Base-by-base conservation (phyloP, 2,888 invertebrate species). In the Xestia xanthographa region DNA sequence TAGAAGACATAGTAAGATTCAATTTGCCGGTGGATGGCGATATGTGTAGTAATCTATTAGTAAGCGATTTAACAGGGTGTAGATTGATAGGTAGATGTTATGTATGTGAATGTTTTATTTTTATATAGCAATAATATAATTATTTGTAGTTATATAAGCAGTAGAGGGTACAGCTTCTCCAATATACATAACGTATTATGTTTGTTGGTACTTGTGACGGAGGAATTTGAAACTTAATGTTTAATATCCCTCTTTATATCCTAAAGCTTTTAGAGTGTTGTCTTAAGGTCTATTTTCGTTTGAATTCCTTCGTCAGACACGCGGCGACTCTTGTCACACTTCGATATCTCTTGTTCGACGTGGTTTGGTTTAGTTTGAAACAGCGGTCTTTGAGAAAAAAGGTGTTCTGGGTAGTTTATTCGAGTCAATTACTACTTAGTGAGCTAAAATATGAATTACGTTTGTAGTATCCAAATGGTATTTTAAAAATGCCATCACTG, bases 81-180 rank as follows among this genome's bases (percentile, higher is more conserved):
- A 94, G 95, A 94, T 92, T 90, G 92, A 92, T 93, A 95, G 95
- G 95, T 95, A 96, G 96, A 95, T 95, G 95, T 95, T 95, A 95
- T 95, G 95, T 94, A 95, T 95, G 95, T 94, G 91, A 90, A 94
- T 94, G 94, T 94, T 94, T 87, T 85, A 79, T 89, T 87, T 87
- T 83, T 84, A 86, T 90, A 88, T 88, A 89, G 89, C 86, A 86
- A 81, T 86, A 88, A 86, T 90, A 87, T 87, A 88, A 87, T 86
- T 86, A 88, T 89, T 85, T 87, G 90, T 92, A 94, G 92, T 87
- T 80, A 83, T 90, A 81, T 91, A 90, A 92, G 90, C 89, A 83
- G 93, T 94, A 93, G 94, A 91, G 93, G 94, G 92, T 89, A 87
- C 86, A 88, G 94, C 94, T 94, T 95, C 79, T 84, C 88, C 87